Evolutionary conservation across 2,113 vertebrate species (phyloP), one percentile per base, ranked within the genome.

Genomic region (Phocoena phocoena): DNA sequence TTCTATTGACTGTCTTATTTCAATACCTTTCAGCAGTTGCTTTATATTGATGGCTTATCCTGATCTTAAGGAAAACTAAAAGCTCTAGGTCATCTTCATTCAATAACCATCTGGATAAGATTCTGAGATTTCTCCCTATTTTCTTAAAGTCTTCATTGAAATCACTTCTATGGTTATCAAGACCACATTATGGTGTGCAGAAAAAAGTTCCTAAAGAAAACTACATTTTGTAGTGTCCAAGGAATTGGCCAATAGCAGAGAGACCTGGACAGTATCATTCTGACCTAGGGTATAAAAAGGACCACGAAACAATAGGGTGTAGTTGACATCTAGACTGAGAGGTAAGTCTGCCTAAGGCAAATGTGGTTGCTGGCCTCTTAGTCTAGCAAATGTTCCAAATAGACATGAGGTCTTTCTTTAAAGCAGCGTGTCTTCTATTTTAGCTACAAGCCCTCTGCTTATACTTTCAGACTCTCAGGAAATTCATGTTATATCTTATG

Each of bases 401-500:
- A 53, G 50, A 84, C 23, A 14, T 36, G 26, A 41, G 8, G 47
- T 65, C 38, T 77, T 80, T 89, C n/a, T 73, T 92, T 50, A 62
- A 38, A 79, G 65, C 15, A 84, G 23, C 0, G 0, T 33, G 47
- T 55, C 76, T 67, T 95, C n/a, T 14, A 5, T 80, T 95, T 53
- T 87, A 87, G 13, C 55, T 55, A 9, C 11, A 62, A 8, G 7
- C 3, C 28, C 31, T 74, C 55, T 44, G 70, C 31, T 87, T 63
- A 23, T 13, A 50, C 41, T 41, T 88, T 90, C 17, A 83, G 70
- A 73, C 53, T 82, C 50, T 67, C 44, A 44, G 47, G 17, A 95
- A 94, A 80, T 68, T 86, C 68, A 28, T 77, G 36, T 87, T 8
- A 84, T 83, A 97, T 97, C 58, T 79, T 94, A 20, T 1, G 41